A percentile compares a stretch with the other conserved stretches of the same genome.
Evolutionary conservation across 2,888 invertebrate species (phyloP).

Genomic region (Tyria jacobaeae): DNA sequence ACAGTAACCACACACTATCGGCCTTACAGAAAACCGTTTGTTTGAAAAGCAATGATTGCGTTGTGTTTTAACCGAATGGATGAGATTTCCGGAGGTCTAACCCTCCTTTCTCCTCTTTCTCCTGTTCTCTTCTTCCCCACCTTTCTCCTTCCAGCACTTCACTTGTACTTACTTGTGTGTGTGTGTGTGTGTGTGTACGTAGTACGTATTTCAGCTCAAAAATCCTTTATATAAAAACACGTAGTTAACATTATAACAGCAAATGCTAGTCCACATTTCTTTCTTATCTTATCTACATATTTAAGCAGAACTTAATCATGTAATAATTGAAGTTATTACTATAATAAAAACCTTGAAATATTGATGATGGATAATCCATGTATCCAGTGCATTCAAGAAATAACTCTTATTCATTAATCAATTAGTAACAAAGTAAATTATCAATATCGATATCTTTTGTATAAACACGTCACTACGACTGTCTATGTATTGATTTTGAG

Average conservation of each 20-base stretch:
- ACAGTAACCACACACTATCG: too few relatives aligned
- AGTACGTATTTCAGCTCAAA: too few relatives aligned
- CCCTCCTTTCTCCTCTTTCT: too few relatives aligned
- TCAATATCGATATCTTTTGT: constrained; percentile 33
- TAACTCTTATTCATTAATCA: neutral
- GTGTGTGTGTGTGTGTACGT: too few relatives aligned
- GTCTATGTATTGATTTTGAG: constrained; percentile 74
- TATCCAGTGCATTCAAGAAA: constrained; percentile 5
- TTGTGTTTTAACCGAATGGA: too few relatives aligned
- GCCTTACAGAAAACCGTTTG: too few relatives aligned
- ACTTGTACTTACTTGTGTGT: too few relatives aligned
- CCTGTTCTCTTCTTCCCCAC: too few relatives aligned
- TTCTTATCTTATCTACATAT: constrained; percentile 11
- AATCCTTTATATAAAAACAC: too few relatives aligned
- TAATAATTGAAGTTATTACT: constrained; percentile 5
- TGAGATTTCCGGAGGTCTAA: too few relatives aligned
- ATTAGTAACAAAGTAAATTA: constrained; percentile 4
- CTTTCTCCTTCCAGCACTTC: too few relatives aligned
- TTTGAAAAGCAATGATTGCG: too few relatives aligned
- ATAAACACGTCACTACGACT: constrained; percentile 52
- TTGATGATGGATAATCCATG: constrained; percentile 7
- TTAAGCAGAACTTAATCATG: neutral
- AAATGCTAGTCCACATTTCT: neutral
- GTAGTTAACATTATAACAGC: neutral
- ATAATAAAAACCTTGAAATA: constrained; percentile 7